Percentiles rank a stretch among this genome's conserved stretches.
Evolutionary conservation across 2,797 vertebrate species (phyloP).

Genomic region (Hapalemur alaotrensis): DNA sequence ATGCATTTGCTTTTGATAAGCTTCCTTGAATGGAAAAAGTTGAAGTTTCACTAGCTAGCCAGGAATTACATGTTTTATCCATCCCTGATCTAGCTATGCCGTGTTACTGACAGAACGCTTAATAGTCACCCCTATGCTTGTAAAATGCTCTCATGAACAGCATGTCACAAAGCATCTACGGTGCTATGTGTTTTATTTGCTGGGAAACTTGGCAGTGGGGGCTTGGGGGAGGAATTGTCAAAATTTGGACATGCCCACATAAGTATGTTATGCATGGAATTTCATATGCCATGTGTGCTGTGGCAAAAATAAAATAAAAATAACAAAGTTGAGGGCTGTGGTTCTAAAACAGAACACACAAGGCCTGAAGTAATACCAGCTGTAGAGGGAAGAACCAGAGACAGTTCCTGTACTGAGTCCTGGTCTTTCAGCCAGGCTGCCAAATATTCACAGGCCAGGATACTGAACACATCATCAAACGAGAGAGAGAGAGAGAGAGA

Average conservation of each 20-base stretch:
- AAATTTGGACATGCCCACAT: constrained; percentile 37
- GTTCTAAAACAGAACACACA: constrained; percentile 54
- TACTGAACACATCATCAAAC: neutral
- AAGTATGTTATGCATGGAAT: constrained; percentile 53
- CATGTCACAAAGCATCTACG: constrained; percentile 14
- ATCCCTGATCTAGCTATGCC: neutral
- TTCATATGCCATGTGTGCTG: constrained; percentile 20
- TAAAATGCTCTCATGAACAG: constrained; percentile 37
- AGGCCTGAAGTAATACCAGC: constrained; percentile 33
- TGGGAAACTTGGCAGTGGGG: neutral
- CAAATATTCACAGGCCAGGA: neutral
- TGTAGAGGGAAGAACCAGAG: neutral
- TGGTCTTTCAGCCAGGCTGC: neutral
- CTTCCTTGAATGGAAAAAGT: neutral
- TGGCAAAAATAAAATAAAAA: neutral
- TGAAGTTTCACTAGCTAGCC: neutral
- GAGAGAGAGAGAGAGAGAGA: too few species aligned
- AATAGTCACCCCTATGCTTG: neutral
- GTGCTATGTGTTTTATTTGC: constrained; percentile 44
- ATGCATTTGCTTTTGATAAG: neutral
- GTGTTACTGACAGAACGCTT: neutral
- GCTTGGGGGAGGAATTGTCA: neutral
- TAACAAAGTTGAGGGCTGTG: neutral
- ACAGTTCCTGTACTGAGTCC: neutral
- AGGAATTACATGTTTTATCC: neutral